Evolutionary conservation across 2,113 vertebrate genomes (phyloP).

Genomic region (Sisor rabdophorus): DNA sequence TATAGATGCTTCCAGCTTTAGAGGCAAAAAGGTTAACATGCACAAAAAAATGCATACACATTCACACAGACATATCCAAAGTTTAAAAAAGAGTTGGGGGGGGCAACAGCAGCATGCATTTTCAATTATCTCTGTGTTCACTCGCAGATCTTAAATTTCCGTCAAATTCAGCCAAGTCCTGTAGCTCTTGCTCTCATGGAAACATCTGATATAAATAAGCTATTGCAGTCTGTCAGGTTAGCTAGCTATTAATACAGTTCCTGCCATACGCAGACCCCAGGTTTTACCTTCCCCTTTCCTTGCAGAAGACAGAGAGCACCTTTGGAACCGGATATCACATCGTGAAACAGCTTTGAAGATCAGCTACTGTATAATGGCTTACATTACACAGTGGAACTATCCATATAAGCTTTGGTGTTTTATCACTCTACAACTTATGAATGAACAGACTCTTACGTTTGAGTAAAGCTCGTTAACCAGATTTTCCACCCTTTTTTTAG

Average conservation of each 20-base stretch:
- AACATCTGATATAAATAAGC: conserved; percentile 73
- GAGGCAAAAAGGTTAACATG: conserved; percentile 40
- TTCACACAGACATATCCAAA: conserved; percentile 41
- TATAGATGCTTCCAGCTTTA: conserved; percentile 62
- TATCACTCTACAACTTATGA: conserved; percentile 51
- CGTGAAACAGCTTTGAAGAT: conserved; percentile 67
- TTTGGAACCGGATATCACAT: conserved; percentile 65
- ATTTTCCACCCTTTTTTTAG: conserved; percentile 22
- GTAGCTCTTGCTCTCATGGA: conserved; percentile 58
- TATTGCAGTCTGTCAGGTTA: conserved; percentile 66
- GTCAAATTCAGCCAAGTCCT: conserved; percentile 48
- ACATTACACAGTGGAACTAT: conserved; percentile 57
- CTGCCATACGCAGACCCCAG: conserved; percentile 51
- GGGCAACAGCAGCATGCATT: conserved; percentile 53
- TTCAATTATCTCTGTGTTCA: conserved; percentile 55
- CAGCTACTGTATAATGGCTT: conserved; percentile 68
- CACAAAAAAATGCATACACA: conserved; percentile 41
- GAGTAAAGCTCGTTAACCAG: conserved; percentile 44
- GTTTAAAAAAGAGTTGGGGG: conserved; percentile 1
- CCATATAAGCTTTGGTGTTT: conserved; percentile 61
- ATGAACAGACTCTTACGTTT: conserved; percentile 52
- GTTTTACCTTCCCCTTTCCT: conserved; percentile 55
- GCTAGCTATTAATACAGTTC: conserved; percentile 64
- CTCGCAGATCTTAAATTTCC: conserved; percentile 59
- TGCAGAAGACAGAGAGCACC: conserved; percentile 50